These are phyloP conservation scores for Ceratosolen solmsi DNA, from an alignment of 1,140 invertebrate genomes.

Conservation along the genomic window DNA sequence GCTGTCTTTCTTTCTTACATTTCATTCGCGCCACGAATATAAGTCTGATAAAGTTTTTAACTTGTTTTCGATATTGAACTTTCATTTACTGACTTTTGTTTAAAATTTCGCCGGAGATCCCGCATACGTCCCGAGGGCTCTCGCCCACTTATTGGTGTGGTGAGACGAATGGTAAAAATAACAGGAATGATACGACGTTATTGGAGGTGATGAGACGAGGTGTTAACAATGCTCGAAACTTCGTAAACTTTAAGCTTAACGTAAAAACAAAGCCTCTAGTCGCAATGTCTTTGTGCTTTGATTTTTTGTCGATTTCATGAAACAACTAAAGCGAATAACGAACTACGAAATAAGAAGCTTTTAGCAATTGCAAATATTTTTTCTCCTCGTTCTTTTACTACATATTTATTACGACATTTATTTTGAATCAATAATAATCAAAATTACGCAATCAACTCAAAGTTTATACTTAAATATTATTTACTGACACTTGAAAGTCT, in stretches of 20 bases:
- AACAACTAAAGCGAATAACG: too few relatives aligned
- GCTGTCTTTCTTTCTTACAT: not conserved
- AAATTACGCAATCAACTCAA: too few relatives aligned
- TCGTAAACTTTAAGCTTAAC: slow-evolving; percentile 9
- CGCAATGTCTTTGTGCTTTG: not conserved
- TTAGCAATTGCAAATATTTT: too few relatives aligned
- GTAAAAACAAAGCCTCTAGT: not conserved
- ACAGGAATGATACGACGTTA: not conserved
- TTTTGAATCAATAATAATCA: too few relatives aligned
- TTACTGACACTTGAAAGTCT: too few relatives aligned
- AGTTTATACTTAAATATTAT: too few relatives aligned
- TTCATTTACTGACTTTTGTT: slow-evolving; percentile 45
- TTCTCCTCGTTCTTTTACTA: not conserved
- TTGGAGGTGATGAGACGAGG: not conserved
- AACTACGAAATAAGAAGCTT: too few relatives aligned
- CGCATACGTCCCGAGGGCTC: slow-evolving; percentile 6
- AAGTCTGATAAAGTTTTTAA: slow-evolving; percentile 41
- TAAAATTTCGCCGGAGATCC: slow-evolving; percentile 26
- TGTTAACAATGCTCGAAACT: slow-evolving; percentile 19
- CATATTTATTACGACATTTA: too few relatives aligned
- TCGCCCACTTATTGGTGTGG: not conserved
- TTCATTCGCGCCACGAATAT: not conserved
- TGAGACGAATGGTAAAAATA: not conserved
- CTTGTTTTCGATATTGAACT: slow-evolving; percentile 37
- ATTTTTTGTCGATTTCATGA: not conserved